phyloP scores from a whole-genome alignment of 1,140 invertebrate genomes.

The Zaprionus kolodkinae region DNA sequence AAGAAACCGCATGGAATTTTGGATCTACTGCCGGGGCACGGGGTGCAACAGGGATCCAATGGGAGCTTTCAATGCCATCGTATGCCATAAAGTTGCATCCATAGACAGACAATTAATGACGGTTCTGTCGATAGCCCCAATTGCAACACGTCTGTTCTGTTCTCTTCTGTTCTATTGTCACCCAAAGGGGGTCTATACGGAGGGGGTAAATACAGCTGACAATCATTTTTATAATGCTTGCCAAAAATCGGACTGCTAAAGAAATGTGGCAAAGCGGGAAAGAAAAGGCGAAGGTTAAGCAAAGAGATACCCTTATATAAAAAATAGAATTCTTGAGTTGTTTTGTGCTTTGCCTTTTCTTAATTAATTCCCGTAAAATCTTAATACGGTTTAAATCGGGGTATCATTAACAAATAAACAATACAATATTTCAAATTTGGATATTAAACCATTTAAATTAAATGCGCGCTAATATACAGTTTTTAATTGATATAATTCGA shows the following conservation, averaged over 20 bases:
- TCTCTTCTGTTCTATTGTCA: conserved; percentile 53
- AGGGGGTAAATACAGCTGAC: conserved; percentile 40
- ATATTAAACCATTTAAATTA: no score
- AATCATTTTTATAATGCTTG: conserved; percentile 39
- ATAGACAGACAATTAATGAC: neutral
- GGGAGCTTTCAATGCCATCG: conserved; percentile 44
- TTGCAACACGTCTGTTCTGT: conserved; percentile 11
- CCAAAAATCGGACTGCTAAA: conserved; percentile 24
- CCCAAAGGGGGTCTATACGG: conserved; percentile 10
- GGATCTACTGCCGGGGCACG: neutral
- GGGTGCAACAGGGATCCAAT: no score
- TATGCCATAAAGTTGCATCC: conserved; percentile 14
- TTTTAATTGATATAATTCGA: no score
- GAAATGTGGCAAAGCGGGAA: conserved; percentile 12
- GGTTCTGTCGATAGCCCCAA: conserved; percentile 23
- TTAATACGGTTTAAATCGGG: no score
- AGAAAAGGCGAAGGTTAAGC: conserved; percentile 6
- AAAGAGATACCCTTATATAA: neutral
- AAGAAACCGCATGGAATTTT: conserved; percentile 35
- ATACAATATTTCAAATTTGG: no score
- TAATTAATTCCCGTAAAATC: no score
- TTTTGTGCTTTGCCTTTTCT: neutral
- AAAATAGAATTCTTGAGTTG: neutral
- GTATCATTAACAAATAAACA: no score
- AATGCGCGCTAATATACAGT: no score